Percentiles rank a stretch among this genome's conserved stretches.
phyloP scores from a whole-genome alignment of 2,888 invertebrate genomes.

The Cynaeus angustus region DNA sequence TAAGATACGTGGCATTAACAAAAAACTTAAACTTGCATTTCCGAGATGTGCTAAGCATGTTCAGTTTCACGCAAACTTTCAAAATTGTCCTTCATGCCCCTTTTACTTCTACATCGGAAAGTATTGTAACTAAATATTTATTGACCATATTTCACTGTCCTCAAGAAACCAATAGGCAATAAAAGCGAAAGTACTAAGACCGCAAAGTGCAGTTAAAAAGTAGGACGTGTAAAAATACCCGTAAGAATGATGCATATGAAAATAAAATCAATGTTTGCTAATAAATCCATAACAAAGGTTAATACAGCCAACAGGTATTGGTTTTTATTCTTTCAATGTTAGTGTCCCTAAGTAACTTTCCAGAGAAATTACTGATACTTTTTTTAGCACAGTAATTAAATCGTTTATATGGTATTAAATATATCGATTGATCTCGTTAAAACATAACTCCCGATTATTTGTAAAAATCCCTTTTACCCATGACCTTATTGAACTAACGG shows the following conservation, averaged over 20 bases:
- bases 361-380: too few species aligned
- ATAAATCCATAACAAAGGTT: too few species aligned
- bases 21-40: background rate
- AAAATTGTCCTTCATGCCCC: background rate
- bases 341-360: too few species aligned
- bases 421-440: conserved; percentile 1
- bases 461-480: conserved; percentile 2
- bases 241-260: background rate
- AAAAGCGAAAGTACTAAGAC: background rate
- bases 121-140: background rate
- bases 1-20: too few species aligned
- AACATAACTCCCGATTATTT: background rate
- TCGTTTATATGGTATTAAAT: background rate
- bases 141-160: background rate
- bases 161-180: background rate
- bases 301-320: too few species aligned
- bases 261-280: too few species aligned
- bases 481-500: conserved; percentile 20
- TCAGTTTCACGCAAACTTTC: background rate
- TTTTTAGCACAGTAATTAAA: too few species aligned
- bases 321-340: too few species aligned
- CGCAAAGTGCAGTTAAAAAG: background rate
- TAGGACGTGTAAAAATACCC: background rate
- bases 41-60: background rate
- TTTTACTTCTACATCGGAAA: background rate